Percentiles rank a stretch among this genome's conserved stretches.
These are phyloP conservation scores for Addax nasomaculatus DNA, from an alignment of 2,113 vertebrate species.

Conservation along the genomic window DNA sequence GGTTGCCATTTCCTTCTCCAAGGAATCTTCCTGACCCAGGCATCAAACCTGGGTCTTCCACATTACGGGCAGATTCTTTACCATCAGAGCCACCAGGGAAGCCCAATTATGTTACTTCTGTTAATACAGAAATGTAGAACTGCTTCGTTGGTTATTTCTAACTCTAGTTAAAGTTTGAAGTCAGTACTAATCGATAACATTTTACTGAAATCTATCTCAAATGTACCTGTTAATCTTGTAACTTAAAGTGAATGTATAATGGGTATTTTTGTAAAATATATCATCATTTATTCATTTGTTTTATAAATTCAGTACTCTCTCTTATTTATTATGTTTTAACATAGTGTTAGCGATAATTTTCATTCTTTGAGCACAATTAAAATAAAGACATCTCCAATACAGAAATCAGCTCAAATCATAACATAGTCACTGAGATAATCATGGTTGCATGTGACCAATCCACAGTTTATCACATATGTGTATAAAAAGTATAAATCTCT, in stretches of 20 bases:
- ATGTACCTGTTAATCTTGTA: background rate
- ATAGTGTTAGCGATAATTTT: background rate
- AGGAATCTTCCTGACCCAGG: background rate
- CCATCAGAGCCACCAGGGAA: background rate
- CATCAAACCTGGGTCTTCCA: background rate
- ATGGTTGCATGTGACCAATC: background rate
- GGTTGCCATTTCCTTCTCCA: background rate
- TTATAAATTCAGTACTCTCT: background rate
- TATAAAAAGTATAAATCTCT: background rate
- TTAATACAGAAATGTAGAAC: background rate
- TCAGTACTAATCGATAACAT: background rate
- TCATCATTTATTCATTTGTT: background rate
- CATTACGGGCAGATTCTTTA: background rate
- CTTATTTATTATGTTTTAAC: background rate
- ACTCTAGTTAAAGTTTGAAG: background rate
- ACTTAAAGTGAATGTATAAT: background rate
- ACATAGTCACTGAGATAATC: background rate
- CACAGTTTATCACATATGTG: background rate
- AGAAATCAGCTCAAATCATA: background rate
- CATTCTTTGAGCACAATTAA: background rate
- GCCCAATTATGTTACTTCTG: background rate
- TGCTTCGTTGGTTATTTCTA: background rate
- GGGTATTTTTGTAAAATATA: background rate
- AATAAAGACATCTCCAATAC: background rate
- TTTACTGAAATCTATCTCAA: background rate